phyloP scores from a whole-genome alignment of 2,113 vertebrate genomes.

The Campylorhamphus procurvoides region DNA sequence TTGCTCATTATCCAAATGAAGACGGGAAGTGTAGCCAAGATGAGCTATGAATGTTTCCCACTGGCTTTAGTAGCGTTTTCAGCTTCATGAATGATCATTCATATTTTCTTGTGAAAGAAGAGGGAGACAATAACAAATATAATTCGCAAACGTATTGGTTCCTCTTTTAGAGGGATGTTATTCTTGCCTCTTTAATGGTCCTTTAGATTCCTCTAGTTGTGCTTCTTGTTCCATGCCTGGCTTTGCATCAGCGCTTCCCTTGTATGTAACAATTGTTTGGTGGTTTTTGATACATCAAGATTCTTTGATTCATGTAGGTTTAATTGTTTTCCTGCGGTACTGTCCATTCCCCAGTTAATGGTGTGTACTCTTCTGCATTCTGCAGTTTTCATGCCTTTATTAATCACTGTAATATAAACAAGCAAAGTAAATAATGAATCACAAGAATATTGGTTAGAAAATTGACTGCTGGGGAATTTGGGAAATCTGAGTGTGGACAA shows the following conservation, averaged over 20 bases:
- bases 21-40: slow-evolving; percentile 42
- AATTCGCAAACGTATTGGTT: not conserved
- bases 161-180: not conserved
- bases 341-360: not conserved
- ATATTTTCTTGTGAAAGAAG: slow-evolving; percentile 46
- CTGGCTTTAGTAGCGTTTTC: slow-evolving; percentile 5
- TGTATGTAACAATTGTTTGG: not conserved
- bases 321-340: not conserved
- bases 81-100: slow-evolving; percentile 45
- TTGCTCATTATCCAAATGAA: slow-evolving; percentile 47
- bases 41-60: slow-evolving; percentile 44
- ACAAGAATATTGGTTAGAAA: not conserved
- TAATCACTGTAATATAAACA: not conserved
- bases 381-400: not conserved
- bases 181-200: not conserved
- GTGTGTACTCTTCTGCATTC: not conserved
- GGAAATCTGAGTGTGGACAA: not conserved
- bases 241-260: not conserved
- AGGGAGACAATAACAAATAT: not conserved
- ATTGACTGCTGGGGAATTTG: not conserved
- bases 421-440: not conserved
- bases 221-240: not conserved
- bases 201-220: not conserved
- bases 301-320: not conserved
- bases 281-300: not conserved